These are phyloP conservation scores for Liopterus haemorrhoidalis DNA, from an alignment of 2,888 invertebrate genomes.

Conservation along the genomic window DNA sequence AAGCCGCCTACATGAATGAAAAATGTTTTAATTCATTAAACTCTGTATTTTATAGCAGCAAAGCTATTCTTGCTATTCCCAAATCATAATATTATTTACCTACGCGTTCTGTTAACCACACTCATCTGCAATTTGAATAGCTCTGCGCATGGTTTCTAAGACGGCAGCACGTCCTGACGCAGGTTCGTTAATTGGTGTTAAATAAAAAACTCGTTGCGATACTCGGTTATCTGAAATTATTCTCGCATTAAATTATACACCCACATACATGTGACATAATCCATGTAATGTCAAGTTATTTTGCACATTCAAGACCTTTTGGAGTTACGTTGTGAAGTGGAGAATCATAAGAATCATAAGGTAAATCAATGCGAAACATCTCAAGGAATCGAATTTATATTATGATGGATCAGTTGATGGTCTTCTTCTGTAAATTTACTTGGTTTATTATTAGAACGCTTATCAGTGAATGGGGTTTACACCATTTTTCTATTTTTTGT, in stretches of 20 bases:
- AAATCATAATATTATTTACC: conserved; percentile 34
- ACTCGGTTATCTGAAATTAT: conserved; percentile 9
- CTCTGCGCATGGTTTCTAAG: conserved; percentile 26
- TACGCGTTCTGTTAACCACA: conserved; percentile 26
- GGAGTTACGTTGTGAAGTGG: conserved; percentile 9
- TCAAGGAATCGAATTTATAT: no score
- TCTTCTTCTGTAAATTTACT: no score
- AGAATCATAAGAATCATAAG: not conserved
- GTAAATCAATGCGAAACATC: no score
- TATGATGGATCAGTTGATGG: no score
- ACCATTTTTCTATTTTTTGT: no score
- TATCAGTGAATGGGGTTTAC: no score
- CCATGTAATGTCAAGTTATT: conserved; percentile 14
- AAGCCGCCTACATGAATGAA: conserved; percentile 3
- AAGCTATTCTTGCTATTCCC: conserved; percentile 30
- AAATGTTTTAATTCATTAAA: not conserved
- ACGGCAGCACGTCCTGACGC: conserved; percentile 21
- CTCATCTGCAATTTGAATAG: conserved; percentile 26
- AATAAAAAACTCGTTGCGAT: conserved; percentile 18
- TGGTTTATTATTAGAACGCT: no score
- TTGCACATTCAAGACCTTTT: conserved; percentile 13
- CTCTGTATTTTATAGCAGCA: conserved; percentile 28
- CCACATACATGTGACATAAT: conserved; percentile 5
- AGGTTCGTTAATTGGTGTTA: conserved; percentile 21
- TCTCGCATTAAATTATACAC: conserved; percentile 22